Conservation (phyloP, 2,888 invertebrate species). For the Prosopocoilus inquinatus region DNA sequence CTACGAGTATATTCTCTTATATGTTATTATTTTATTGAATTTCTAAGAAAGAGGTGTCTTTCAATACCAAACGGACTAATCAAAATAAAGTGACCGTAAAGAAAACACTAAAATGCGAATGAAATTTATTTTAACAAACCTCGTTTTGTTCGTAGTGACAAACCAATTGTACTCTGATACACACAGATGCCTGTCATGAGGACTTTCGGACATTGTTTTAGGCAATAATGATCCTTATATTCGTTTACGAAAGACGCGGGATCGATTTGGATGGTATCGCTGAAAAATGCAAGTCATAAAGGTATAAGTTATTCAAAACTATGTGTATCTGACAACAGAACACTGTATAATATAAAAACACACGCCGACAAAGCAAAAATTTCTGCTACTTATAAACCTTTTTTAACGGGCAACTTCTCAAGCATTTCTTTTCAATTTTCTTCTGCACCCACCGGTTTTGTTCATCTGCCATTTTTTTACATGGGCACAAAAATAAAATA, state of each 20-base stretch:
- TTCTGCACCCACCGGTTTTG: too few species aligned
- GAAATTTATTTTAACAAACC: slow-evolving; percentile 14
- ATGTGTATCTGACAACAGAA: slow-evolving; percentile 11
- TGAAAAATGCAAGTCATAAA: slow-evolving; percentile 14
- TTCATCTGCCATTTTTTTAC: too few species aligned
- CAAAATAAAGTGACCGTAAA: slow-evolving; percentile 1
- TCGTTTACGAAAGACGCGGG: slow-evolving; percentile 12
- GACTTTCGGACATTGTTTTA: slow-evolving; percentile 26
- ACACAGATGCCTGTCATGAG: slow-evolving; percentile 20
- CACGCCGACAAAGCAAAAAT: slow-evolving; percentile 12
- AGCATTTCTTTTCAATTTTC: background rate
- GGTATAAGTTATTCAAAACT: slow-evolving; percentile 8
- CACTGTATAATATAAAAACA: slow-evolving; percentile 11
- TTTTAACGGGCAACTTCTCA: background rate
- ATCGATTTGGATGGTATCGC: slow-evolving; percentile 6
- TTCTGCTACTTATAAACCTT: slow-evolving; percentile 9
- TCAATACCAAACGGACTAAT: too few species aligned
- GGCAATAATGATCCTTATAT: slow-evolving; percentile 18
- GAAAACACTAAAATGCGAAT: too few species aligned
- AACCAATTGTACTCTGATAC: slow-evolving; percentile 5
- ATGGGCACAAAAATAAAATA: too few species aligned
- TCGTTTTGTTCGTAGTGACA: slow-evolving; percentile 11
- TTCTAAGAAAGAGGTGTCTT: too few species aligned
- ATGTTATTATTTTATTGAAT: too few species aligned
- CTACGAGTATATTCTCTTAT: too few species aligned